Conservation (phyloP, 2,113 vertebrate species). For the Okapia johnstoni region DNA sequence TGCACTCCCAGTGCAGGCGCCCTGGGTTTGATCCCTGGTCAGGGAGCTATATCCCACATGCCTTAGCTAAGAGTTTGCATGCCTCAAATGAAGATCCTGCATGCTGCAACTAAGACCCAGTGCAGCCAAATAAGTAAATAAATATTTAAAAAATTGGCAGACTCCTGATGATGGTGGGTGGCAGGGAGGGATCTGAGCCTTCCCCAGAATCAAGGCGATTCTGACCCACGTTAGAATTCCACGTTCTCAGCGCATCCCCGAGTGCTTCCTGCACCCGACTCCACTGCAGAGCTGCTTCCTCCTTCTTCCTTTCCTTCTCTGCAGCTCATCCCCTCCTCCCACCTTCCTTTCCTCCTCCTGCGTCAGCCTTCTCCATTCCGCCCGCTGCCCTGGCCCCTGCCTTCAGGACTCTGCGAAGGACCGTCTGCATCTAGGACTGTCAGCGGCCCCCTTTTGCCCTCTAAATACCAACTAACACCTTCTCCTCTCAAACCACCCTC, state of each 20-base stretch:
- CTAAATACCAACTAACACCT: neutral
- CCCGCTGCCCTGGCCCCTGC: neutral
- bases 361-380: fast-evolving
- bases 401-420: neutral
- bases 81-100: neutral
- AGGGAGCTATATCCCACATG: neutral
- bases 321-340: neutral
- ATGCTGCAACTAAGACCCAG: neutral
- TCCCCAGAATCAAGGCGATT: too few relatives aligned
- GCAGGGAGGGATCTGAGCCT: neutral
- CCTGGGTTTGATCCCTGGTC: neutral
- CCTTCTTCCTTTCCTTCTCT: neutral
- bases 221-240: neutral
- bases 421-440: neutral
- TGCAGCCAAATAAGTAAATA: neutral
- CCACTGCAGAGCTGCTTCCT: neutral
- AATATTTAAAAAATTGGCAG: neutral
- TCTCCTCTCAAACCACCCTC: neutral
- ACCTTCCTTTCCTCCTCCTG: neutral
- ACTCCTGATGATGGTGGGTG: neutral
- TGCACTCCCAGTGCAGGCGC: fast-evolving
- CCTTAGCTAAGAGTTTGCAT: neutral
- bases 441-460: neutral
- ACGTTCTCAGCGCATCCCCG: too few relatives aligned
- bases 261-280: fast-evolving